These are phyloP conservation scores for Mionectes macconnelli DNA, from an alignment of 2,113 vertebrate genomes.

Conservation along the genomic window DNA sequence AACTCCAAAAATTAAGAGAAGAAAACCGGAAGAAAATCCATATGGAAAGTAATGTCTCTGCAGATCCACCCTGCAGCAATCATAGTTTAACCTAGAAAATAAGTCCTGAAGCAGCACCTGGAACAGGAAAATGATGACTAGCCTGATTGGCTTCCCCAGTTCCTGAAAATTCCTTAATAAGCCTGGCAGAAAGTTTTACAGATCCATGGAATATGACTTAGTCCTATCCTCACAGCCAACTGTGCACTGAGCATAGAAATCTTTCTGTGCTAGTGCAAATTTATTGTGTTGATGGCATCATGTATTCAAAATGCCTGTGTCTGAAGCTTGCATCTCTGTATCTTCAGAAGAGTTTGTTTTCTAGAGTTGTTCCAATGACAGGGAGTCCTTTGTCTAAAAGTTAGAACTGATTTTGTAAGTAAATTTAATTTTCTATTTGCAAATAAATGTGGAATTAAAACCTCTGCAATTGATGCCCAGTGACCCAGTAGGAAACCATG, in stretches of 20 bases:
- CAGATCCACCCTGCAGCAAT: not conserved
- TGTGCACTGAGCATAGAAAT: not conserved
- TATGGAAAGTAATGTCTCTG: not conserved
- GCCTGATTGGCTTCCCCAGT: not conserved
- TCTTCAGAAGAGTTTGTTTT: not conserved
- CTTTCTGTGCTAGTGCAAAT: not conserved
- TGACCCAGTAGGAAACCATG: not conserved
- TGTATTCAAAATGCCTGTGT: not conserved
- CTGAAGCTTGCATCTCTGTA: not conserved
- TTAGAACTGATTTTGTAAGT: not conserved
- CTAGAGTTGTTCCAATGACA: not conserved
- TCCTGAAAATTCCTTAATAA: not conserved
- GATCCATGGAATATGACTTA: accelerated
- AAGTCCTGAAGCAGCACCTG: not conserved
- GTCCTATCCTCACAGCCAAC: not conserved
- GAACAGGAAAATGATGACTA: not conserved
- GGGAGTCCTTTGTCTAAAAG: not conserved
- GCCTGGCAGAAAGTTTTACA: not conserved
- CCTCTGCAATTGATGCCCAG: not conserved
- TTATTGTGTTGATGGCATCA: not conserved
- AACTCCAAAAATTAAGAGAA: not conserved
- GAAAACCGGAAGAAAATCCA: not conserved
- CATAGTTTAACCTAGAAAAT: not conserved
- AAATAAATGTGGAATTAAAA: not conserved
- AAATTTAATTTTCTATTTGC: not conserved